Conservation (phyloP, 1,140 invertebrate genomes). For the Melipona quadrifasciata region DNA sequence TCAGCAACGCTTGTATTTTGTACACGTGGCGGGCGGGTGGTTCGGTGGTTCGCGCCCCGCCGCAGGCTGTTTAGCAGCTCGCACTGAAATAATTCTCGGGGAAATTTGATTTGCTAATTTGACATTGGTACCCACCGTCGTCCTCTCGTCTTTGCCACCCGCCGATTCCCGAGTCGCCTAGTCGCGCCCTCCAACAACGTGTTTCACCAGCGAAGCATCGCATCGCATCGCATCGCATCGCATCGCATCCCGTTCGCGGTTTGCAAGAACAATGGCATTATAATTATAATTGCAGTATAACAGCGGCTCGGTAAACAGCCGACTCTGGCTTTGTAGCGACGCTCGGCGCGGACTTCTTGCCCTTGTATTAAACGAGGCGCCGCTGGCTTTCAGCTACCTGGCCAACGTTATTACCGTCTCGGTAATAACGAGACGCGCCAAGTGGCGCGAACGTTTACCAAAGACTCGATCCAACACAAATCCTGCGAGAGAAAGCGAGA, state of each 20-base stretch:
- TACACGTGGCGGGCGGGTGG: not conserved
- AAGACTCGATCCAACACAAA: constrained; percentile 46
- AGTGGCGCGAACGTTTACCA: constrained; percentile 32
- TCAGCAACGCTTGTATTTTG: constrained; percentile 21
- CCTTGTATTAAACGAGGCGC: constrained; percentile 65
- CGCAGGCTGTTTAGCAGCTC: constrained; percentile 57
- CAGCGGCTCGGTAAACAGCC: constrained; percentile 55
- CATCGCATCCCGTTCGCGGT: not conserved
- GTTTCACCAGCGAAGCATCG: not conserved
- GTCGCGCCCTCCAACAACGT: not conserved
- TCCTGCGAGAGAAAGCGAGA: not conserved
- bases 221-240: too few relatives aligned
- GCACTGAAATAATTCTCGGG: constrained; percentile 65
- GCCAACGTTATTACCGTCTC: constrained; percentile 58
- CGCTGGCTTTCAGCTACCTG: constrained; percentile 45
- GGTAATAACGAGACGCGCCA: constrained; percentile 48
- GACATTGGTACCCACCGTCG: constrained; percentile 47
- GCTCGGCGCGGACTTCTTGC: constrained; percentile 55
- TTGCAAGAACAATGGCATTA: constrained; percentile 66
- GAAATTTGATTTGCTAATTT: constrained; percentile 73
- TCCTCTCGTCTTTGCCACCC: not conserved
- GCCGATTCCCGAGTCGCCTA: not conserved
- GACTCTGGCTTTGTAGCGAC: constrained; percentile 55
- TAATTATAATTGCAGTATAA: constrained; percentile 69
- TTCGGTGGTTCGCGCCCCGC: constrained; percentile 38